phyloP scores from a whole-genome alignment of 2,113 vertebrate genomes.

The Cacatua alba region DNA sequence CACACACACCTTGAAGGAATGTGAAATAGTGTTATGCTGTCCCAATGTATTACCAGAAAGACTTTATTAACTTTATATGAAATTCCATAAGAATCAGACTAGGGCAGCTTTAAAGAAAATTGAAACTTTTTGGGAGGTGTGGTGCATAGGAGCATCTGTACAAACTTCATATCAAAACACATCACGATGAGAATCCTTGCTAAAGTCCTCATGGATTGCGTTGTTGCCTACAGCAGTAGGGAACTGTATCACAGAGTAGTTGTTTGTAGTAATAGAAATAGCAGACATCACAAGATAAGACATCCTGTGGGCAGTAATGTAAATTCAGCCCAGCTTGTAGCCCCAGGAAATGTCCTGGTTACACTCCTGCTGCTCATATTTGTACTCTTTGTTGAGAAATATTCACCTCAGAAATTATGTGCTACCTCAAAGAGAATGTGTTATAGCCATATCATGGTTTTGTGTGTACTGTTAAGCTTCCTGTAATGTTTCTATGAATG shows the following conservation, averaged over 20 bases:
- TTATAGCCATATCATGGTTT: background rate
- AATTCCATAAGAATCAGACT: background rate
- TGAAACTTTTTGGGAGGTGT: background rate
- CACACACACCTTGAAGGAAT: background rate
- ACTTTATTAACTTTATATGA: background rate
- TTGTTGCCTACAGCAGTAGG: background rate
- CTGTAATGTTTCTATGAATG: background rate
- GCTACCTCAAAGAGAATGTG: background rate
- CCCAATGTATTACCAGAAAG: background rate
- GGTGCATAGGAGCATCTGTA: background rate
- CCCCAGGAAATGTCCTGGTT: background rate
- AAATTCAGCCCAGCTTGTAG: background rate
- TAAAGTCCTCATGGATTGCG: background rate
- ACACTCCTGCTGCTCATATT: background rate
- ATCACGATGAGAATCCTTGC: background rate
- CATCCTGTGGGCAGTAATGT: background rate
- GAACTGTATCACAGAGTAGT: background rate
- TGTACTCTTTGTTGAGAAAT: background rate
- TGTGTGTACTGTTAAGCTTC: background rate
- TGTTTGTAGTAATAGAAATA: background rate
- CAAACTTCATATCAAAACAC: background rate
- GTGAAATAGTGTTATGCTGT: background rate
- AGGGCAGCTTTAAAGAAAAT: background rate
- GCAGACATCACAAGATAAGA: background rate
- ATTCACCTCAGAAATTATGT: background rate